These are phyloP conservation scores for Rhagonycha fulva DNA, from an alignment of 2,888 invertebrate genomes.

Conservation along the genomic window DNA sequence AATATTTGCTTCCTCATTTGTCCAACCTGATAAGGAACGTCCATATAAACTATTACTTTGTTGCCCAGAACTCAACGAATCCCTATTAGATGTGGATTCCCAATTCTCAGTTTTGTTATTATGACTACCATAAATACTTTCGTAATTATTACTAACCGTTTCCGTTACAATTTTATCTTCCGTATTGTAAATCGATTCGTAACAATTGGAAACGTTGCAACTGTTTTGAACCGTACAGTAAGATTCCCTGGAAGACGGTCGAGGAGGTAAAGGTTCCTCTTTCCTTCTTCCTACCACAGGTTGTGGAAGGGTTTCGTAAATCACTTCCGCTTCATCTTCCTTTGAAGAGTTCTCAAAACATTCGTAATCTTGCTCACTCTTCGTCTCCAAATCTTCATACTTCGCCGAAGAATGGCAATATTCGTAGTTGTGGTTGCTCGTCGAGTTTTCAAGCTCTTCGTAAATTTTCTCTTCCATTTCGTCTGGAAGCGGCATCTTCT, in stretches of 20 bases:
- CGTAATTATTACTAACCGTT: slow-evolving; percentile 29
- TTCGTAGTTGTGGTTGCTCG: slow-evolving; percentile 29
- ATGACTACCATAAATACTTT: slow-evolving; percentile 40
- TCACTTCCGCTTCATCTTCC: slow-evolving; percentile 58
- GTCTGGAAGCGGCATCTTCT: slow-evolving; percentile 33
- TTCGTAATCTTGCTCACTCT: slow-evolving; percentile 61
- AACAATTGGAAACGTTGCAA: slow-evolving; percentile 62
- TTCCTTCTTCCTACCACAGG: slow-evolving; percentile 49
- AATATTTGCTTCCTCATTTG: slow-evolving; percentile 49
- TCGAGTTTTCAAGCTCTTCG: slow-evolving; percentile 37
- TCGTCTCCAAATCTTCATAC: slow-evolving; percentile 33
- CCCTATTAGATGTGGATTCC: slow-evolving; percentile 44
- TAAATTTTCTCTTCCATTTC: slow-evolving; percentile 38
- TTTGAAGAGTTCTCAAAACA: slow-evolving; percentile 53
- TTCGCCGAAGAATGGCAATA: slow-evolving; percentile 23
- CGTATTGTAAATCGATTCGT: slow-evolving; percentile 59
- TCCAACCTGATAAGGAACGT: slow-evolving; percentile 57
- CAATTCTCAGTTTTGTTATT: slow-evolving; percentile 28
- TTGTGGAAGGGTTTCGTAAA: slow-evolving; percentile 59
- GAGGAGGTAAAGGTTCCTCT: slow-evolving; percentile 58
- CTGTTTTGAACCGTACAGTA: slow-evolving; percentile 66
- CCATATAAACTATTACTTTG: slow-evolving; percentile 67
- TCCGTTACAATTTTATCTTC: slow-evolving; percentile 28
- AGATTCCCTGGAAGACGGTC: slow-evolving; percentile 60
- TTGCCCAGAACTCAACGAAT: slow-evolving; percentile 60